Conservation (phyloP, 2,888 invertebrate species). For the Trisateles emortualis region DNA sequence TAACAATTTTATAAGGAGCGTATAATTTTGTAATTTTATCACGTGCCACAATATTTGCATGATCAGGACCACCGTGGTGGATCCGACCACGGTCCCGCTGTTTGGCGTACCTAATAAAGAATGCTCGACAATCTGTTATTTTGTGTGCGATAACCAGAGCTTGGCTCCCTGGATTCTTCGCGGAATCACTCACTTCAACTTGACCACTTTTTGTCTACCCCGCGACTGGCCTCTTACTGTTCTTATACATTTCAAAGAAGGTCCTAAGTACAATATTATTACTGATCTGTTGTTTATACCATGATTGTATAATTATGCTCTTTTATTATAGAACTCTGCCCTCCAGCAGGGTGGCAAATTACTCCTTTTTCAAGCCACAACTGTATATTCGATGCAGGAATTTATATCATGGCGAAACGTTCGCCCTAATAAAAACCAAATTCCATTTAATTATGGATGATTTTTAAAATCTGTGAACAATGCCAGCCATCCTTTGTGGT, state of each 20-base stretch:
- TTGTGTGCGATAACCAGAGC: constrained; percentile 49
- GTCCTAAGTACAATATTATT: constrained; percentile 68
- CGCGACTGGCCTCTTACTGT: constrained; percentile 68
- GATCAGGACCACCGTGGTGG: constrained; percentile 40
- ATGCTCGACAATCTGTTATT: constrained; percentile 46
- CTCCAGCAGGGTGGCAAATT: constrained; percentile 79
- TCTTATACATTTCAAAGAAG: constrained; percentile 58
- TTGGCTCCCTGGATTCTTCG: constrained; percentile 73
- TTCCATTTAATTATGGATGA: constrained; percentile 86
- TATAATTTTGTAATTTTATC: constrained; percentile 9
- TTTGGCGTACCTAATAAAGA: constrained; percentile 38
- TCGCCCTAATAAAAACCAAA: constrained; percentile 72
- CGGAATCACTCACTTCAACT: constrained; percentile 68
- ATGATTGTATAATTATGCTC: constrained; percentile 37
- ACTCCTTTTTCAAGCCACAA: constrained; percentile 69
- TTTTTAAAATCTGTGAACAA: constrained; percentile 87
- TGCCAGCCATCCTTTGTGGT: constrained; percentile 80
- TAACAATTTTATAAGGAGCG: background rate
- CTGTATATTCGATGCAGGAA: constrained; percentile 70
- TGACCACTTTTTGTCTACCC: constrained; percentile 71
- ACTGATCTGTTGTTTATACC: constrained; percentile 50
- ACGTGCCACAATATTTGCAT: constrained; percentile 28
- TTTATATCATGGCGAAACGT: constrained; percentile 81
- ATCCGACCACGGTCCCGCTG: constrained; percentile 9
- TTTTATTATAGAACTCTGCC: constrained; percentile 65